Percentiles rank a stretch among this genome's conserved stretches.
These are phyloP conservation scores for Scylla paramamosain DNA, from an alignment of 1,140 invertebrate species.

Conservation along the genomic window DNA sequence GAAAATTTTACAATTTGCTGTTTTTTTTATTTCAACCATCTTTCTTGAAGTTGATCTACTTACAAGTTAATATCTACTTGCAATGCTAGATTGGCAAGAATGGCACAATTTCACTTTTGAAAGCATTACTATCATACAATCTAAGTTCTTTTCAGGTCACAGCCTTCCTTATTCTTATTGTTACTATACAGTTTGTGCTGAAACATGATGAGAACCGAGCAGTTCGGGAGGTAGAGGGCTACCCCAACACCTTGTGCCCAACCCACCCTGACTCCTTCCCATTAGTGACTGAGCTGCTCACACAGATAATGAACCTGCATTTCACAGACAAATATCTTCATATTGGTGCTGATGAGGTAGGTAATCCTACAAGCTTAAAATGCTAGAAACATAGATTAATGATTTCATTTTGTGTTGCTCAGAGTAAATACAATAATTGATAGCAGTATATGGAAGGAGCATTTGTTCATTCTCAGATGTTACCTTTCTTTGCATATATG, in stretches of 20 bases:
- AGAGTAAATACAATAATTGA: neutral
- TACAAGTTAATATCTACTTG: no score
- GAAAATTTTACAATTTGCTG: neutral
- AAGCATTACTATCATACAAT: neutral
- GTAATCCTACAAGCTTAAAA: constrained; percentile 77
- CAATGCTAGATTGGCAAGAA: neutral
- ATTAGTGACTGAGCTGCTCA: constrained; percentile 83
- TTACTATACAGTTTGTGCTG: constrained; percentile 82
- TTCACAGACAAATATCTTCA: constrained; percentile 82
- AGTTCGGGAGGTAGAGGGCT: constrained; percentile 82
- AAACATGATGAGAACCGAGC: constrained; percentile 82
- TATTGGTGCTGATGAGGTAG: constrained; percentile 85
- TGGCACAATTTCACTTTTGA: neutral
- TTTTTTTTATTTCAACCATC: neutral
- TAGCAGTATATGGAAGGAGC: neutral
- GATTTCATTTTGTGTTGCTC: neutral
- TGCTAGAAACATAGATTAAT: neutral
- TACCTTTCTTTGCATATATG: no score
- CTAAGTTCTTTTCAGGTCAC: neutral
- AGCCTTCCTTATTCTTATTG: neutral
- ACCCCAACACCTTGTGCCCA: constrained; percentile 83
- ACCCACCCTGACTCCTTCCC: constrained; percentile 81
- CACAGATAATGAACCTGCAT: constrained; percentile 83
- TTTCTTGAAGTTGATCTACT: neutral
- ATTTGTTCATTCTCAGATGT: neutral